Conservation (phyloP, 2,797 vertebrate genomes). For the Pterois miles region DNA sequence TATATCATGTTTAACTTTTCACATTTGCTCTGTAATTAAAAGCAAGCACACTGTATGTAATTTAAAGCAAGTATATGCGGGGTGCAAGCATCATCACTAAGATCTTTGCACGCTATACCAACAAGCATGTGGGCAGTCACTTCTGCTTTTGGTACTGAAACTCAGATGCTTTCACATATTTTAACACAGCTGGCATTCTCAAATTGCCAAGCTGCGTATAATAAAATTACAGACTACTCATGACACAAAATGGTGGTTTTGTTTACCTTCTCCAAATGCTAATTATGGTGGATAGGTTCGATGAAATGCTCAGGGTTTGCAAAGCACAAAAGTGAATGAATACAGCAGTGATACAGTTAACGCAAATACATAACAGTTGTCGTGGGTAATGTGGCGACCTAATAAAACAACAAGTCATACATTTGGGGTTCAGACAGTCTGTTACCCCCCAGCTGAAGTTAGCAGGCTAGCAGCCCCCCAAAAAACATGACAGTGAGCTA, state of each 20-base stretch:
- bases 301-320: neutral
- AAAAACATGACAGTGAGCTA: neutral
- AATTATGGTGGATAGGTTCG: neutral
- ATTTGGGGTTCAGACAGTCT: neutral
- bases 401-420: neutral
- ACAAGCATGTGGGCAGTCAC: neutral
- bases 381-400: neutral
- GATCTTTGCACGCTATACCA: neutral
- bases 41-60: neutral
- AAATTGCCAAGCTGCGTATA: neutral
- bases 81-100: neutral
- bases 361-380: neutral
- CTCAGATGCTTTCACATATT: neutral
- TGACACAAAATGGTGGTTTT: neutral
- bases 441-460: neutral
- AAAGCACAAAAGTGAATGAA: neutral
- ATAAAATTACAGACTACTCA: neutral
- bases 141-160: neutral
- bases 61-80: neutral
- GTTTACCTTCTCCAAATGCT: neutral
- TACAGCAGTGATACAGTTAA: neutral
- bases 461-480: neutral
- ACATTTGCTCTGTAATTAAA: slow-evolving; percentile 16
- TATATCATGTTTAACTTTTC: slow-evolving; percentile 9
- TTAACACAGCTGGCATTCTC: neutral